Percentiles rank a stretch among this genome's conserved stretches.
Conservation (phyloP, 2,888 invertebrate species). For the Ochropleura plecta region DNA sequence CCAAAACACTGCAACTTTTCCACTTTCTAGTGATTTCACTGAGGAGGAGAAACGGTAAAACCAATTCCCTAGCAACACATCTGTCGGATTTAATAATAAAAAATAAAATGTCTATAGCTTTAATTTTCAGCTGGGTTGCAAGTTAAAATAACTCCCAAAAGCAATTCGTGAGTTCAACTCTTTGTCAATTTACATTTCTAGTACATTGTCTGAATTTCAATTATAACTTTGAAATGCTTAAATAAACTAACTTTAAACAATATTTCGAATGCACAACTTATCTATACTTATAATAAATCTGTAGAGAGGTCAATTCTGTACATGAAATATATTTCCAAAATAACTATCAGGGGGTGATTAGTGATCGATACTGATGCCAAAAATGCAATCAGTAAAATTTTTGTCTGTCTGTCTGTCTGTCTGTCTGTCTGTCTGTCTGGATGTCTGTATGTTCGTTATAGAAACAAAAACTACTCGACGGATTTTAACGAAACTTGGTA, state of each 20-base stretch:
- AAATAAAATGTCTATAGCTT: neutral
- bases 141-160: conserved; percentile 7
- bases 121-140: neutral
- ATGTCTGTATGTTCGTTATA: too few relatives aligned
- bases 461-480: too few relatives aligned
- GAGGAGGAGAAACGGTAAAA: neutral
- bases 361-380: too few relatives aligned
- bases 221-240: conserved; percentile 27
- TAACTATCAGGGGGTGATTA: too few relatives aligned
- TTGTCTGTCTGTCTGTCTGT: too few relatives aligned
- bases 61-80: neutral
- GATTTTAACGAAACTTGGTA: too few relatives aligned
- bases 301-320: too few relatives aligned
- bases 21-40: neutral
- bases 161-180: conserved; percentile 14
- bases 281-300: too few relatives aligned
- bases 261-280: conserved; percentile 24
- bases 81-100: neutral
- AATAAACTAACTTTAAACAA: conserved; percentile 20
- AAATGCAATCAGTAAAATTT: too few relatives aligned
- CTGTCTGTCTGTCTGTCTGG: too few relatives aligned
- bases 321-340: too few relatives aligned
- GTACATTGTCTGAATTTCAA: conserved; percentile 23
- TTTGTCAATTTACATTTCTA: conserved; percentile 29
- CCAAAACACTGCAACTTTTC: neutral